A percentile compares a stretch with the other conserved stretches of the same genome.
These are phyloP conservation scores for Campylorhamphus procurvoides DNA, from an alignment of 2,113 vertebrate species.

Conservation along the genomic window DNA sequence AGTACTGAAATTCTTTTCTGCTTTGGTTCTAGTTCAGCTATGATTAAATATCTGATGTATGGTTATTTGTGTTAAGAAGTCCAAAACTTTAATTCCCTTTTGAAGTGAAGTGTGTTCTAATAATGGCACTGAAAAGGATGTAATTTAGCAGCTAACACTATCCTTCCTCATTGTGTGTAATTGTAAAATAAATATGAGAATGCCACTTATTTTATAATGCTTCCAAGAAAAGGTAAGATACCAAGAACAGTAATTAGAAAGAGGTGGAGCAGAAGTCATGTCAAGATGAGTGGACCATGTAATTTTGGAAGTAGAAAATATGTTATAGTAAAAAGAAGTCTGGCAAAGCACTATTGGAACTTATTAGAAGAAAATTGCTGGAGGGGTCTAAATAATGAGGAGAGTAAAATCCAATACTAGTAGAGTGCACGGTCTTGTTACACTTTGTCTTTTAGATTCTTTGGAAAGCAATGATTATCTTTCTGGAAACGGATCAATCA, in stretches of 20 bases:
- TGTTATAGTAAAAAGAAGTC: neutral
- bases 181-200: slow-evolving; percentile 29
- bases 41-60: neutral
- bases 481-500: slow-evolving; percentile 60
- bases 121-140: neutral
- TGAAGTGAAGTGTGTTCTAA: slow-evolving; percentile 1
- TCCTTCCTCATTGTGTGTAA: neutral
- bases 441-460: slow-evolving; percentile 59
- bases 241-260: slow-evolving; percentile 8
- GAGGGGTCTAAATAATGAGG: slow-evolving; percentile 68
- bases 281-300: neutral
- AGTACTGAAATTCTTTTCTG: neutral
- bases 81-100: neutral
- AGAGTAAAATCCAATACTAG: slow-evolving; percentile 55
- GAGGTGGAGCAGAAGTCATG: neutral
- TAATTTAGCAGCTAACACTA: neutral
- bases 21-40: neutral
- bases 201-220: neutral
- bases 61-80: neutral
- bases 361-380: slow-evolving; percentile 60
- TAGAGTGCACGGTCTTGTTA: slow-evolving; percentile 28
- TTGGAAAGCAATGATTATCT: slow-evolving; percentile 57
- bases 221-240: neutral
- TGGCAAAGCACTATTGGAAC: slow-evolving; percentile 4
- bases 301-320: slow-evolving; percentile 24